phyloP scores from a whole-genome alignment of 2,113 vertebrate genomes.

The Xyrauchen texanus region DNA sequence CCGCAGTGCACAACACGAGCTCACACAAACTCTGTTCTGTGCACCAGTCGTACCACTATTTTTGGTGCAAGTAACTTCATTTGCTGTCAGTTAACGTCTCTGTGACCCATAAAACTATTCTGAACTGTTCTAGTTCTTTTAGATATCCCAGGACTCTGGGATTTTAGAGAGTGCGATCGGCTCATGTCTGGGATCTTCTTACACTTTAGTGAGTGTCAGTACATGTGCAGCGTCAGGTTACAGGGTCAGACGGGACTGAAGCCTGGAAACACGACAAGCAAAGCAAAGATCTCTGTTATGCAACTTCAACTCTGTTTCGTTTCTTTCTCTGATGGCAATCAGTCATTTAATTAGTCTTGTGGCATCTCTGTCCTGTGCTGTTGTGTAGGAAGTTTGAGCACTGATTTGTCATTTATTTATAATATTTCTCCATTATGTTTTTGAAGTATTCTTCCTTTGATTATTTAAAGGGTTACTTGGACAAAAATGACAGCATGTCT shows the following conservation, averaged over 20 bases:
- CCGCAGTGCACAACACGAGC: background rate
- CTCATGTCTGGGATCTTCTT: too few relatives aligned
- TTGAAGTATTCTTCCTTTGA: too few relatives aligned
- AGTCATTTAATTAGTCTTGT: too few relatives aligned
- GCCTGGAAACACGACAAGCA: constrained; percentile 60
- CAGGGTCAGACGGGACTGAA: constrained; percentile 29
- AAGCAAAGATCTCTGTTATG: constrained; percentile 56
- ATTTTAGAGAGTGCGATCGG: constrained; percentile 2
- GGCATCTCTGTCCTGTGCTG: too few relatives aligned
- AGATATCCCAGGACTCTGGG: background rate
- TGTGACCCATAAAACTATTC: background rate
- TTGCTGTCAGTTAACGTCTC: too few relatives aligned
- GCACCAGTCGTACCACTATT: background rate
- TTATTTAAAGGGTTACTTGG: too few relatives aligned
- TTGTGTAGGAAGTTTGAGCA: too few relatives aligned
- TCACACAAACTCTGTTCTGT: background rate
- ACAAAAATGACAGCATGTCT: too few relatives aligned
- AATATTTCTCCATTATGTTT: too few relatives aligned
- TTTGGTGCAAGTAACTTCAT: too few relatives aligned
- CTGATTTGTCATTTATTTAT: too few relatives aligned
- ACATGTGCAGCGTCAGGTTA: constrained; percentile 64
- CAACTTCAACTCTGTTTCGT: constrained; percentile 41
- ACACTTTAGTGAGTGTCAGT: constrained; percentile 62
- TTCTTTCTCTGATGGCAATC: background rate
- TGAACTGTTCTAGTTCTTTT: too few relatives aligned